Percentiles rank a stretch among this genome's conserved stretches.
Conservation (phyloP, 1,140 invertebrate species). For the Drosophila littoralis region DNA sequence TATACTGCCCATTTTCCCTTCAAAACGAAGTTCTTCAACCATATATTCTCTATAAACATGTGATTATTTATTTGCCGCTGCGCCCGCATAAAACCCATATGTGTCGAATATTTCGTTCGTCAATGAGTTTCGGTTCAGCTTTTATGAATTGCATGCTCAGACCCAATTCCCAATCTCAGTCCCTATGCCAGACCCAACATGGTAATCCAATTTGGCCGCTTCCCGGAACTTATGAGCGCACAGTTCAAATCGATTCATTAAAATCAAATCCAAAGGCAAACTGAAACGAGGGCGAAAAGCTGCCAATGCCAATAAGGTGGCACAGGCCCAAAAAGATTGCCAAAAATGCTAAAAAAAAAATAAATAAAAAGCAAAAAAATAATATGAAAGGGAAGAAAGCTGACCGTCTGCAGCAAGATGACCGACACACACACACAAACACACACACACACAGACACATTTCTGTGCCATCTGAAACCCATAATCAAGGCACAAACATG, state of each 20-base stretch:
- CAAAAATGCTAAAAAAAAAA: constrained; percentile 42
- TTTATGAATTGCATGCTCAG: constrained; percentile 32
- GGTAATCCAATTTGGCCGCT: constrained; percentile 74
- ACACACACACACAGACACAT: constrained; percentile 16
- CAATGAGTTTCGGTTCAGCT: constrained; percentile 7
- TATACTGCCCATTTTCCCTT: not conserved
- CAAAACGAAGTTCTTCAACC: not conserved
- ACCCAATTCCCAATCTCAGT: not conserved
- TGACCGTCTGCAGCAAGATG: constrained; percentile 36
- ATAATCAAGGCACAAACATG: constrained; percentile 40
- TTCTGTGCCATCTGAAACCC: constrained; percentile 27
- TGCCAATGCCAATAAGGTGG: constrained; percentile 35
- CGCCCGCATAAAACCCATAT: constrained; percentile 10
- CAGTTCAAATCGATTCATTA: constrained; percentile 80
- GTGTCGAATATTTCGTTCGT: constrained; percentile 3
- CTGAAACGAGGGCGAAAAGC: constrained; percentile 57
- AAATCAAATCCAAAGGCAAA: constrained; percentile 54
- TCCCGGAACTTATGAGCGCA: constrained; percentile 69
- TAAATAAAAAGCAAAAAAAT: constrained; percentile 36
- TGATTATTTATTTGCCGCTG: too few relatives aligned
- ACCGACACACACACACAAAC: constrained; percentile 30
- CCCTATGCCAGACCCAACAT: constrained; percentile 48
- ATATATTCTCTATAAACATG: not conserved
- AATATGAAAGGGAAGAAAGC: constrained; percentile 48
- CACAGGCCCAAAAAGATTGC: constrained; percentile 34